Conservation (phyloP, 2,113 vertebrate genomes). For the Silurus meridionalis region DNA sequence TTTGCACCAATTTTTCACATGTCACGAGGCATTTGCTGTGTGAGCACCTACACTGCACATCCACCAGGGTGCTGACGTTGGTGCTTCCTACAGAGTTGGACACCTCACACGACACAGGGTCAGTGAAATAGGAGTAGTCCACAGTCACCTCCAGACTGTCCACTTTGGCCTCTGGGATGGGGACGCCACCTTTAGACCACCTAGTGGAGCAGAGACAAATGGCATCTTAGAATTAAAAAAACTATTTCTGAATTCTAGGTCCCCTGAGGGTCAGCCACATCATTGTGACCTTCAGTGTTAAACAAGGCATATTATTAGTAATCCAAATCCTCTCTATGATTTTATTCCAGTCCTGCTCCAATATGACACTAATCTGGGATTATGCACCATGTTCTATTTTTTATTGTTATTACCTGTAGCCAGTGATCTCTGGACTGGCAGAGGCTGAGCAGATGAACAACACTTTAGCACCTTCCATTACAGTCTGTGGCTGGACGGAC, state of each 20-base stretch:
- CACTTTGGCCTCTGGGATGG: conserved; percentile 81
- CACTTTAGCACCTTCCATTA: conserved; percentile 83
- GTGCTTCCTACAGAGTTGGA: conserved; percentile 87
- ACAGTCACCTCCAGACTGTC: conserved; percentile 82
- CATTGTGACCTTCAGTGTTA: neutral
- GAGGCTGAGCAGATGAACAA: conserved; percentile 84
- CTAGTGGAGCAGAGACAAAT: conserved; percentile 60
- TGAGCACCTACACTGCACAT: conserved; percentile 83
- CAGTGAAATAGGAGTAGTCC: conserved; percentile 86
- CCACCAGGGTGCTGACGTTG: conserved; percentile 86
- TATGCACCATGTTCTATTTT: neutral
- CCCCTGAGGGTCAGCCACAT: neutral
- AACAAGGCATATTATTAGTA: conserved; percentile 8
- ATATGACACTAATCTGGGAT: conserved; percentile 43
- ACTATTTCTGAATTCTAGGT: neutral
- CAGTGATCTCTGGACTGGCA: conserved; percentile 86
- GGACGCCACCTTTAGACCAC: conserved; percentile 86
- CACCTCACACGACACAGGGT: conserved; percentile 87
- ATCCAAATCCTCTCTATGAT: conserved; percentile 38
- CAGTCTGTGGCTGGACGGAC: conserved; percentile 84
- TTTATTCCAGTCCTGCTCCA: conserved; percentile 26
- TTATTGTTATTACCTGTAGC: conserved; percentile 78
- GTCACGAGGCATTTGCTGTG: neutral
- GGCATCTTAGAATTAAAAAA: neutral
- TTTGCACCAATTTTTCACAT: neutral